Evolutionary conservation across 2,888 invertebrate species (phyloP).

Genomic region (Drosophila greeni): DNA sequence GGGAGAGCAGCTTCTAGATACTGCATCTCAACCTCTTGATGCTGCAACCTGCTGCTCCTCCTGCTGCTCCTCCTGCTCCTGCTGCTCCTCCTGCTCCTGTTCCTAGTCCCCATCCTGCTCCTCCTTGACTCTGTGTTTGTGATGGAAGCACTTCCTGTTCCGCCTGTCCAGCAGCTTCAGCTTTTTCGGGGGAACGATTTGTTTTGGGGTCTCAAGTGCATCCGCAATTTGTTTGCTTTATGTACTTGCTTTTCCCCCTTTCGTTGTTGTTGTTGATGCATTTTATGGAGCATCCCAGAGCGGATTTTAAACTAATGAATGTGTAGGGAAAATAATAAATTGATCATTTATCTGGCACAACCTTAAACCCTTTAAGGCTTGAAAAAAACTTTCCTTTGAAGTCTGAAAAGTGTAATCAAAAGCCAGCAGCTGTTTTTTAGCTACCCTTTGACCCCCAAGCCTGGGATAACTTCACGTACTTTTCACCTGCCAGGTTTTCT

Average conservation of each 20-base stretch:
- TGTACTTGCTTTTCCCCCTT: neutral
- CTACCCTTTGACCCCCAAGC: conserved; percentile 7
- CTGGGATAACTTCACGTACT: conserved; percentile 13
- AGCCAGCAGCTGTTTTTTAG: neutral
- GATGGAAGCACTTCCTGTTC: conserved; percentile 30
- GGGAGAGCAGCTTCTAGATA: too few species aligned
- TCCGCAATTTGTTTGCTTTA: conserved; percentile 36
- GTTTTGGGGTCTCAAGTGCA: conserved; percentile 32
- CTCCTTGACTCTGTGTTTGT: neutral
- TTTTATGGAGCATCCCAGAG: neutral
- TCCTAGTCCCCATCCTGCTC: too few species aligned
- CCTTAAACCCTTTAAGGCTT: neutral
- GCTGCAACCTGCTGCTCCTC: too few species aligned
- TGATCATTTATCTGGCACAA: neutral
- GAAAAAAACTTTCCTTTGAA: conserved; percentile 1
- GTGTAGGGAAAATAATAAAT: conserved; percentile 19
- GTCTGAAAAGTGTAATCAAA: conserved; percentile 5
- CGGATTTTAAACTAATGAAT: conserved; percentile 17
- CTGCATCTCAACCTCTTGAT: too few species aligned
- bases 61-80: neutral
- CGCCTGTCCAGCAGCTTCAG: conserved; percentile 5
- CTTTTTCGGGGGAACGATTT: conserved; percentile 15
- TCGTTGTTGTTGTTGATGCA: conserved; percentile 5
- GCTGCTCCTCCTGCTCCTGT: too few species aligned
- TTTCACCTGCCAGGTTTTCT: conserved; percentile 25